Evolutionary conservation across 2,888 invertebrate species (phyloP), one percentile per base, ranked within the genome.

Genomic region (Deroplatys truncata): DNA sequence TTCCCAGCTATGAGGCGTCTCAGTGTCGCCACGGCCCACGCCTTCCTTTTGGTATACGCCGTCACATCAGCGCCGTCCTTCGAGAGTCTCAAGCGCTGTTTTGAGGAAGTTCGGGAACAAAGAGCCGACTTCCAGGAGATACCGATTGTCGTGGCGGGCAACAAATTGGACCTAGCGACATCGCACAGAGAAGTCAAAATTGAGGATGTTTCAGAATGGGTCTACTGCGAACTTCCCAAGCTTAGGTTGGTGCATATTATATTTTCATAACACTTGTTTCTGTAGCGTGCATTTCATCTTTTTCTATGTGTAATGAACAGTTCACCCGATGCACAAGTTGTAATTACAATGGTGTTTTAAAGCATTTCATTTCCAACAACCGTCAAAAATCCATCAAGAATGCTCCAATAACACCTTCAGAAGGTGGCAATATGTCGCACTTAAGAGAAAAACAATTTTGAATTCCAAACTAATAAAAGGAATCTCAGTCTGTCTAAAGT

Each of bases 1-100:
- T 98, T 98, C 93, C 98, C 98, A 15, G 98, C 98, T 90, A 98
- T 98, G 98, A 94, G 98, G 91, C 95, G 97, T 89, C 94, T 98
- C 91, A 97, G 97, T 92, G 97, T 98, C 92, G 97, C 97, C 83
- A 98, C 97, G 4, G 98, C 98, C 82, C 97, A 98, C 93, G 98
- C 98, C 89, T 98, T 98, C 93, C 95, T 98, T 89, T 94, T 98
- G 90, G 98, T 98, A 29, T 98, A 98, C 93, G 96, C 97, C 88
- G 95, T 97, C 85, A 97, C 97, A 88, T 96, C 97, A 88, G 95
- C 95, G 90, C 95, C 96, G 88, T 97, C 97, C 90, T 97, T 97
- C 92, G 95, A 95, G 91, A 95, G 95, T 92, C 95, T 97, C 90
- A 96, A 97, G 92, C 95, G 96, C 92, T 96, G 96, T 92, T 96